Percentiles rank a stretch among this genome's conserved stretches.
Evolutionary conservation across 2,888 invertebrate species (phyloP).

Genomic region (Notocelia uddmanniana): DNA sequence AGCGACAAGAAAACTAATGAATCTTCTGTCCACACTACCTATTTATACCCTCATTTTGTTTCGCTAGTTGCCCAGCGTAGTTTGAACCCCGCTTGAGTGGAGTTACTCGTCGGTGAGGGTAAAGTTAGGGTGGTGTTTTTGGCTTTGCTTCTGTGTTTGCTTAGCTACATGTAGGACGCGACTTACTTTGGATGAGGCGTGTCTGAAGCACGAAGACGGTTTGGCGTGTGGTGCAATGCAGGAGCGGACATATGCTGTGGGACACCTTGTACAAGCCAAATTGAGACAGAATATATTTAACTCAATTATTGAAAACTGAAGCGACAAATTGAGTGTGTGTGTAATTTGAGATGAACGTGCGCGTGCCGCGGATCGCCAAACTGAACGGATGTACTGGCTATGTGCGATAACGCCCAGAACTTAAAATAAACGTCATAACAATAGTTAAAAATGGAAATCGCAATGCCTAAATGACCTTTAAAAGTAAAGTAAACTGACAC

Average conservation of each 20-base stretch:
- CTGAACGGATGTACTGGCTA: too few species aligned
- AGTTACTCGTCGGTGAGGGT: not conserved
- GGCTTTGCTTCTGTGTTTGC: constrained; percentile 44
- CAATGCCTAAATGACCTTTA: too few species aligned
- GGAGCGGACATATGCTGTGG: not conserved
- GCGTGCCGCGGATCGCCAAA: too few species aligned
- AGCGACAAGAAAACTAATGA: constrained; percentile 44
- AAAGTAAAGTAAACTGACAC: too few species aligned
- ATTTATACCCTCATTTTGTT: constrained; percentile 40
- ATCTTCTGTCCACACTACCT: constrained; percentile 43
- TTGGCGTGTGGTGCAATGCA: constrained; percentile 13
- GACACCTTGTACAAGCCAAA: too few species aligned
- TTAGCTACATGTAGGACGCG: constrained; percentile 46
- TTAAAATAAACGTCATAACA: too few species aligned
- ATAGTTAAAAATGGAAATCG: too few species aligned
- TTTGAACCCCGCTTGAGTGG: not conserved
- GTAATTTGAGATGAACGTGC: too few species aligned
- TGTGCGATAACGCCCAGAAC: too few species aligned
- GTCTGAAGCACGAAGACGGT: constrained; percentile 39
- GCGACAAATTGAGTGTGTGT: too few species aligned
- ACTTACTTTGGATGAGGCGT: constrained; percentile 45
- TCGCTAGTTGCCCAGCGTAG: constrained; percentile 20
- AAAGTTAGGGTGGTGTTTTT: constrained; percentile 15
- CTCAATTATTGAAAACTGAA: too few species aligned
- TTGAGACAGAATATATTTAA: too few species aligned